These are phyloP conservation scores for Oxygymnocypris stewartii DNA, from an alignment of 2,113 vertebrate species.

Conservation along the genomic window DNA sequence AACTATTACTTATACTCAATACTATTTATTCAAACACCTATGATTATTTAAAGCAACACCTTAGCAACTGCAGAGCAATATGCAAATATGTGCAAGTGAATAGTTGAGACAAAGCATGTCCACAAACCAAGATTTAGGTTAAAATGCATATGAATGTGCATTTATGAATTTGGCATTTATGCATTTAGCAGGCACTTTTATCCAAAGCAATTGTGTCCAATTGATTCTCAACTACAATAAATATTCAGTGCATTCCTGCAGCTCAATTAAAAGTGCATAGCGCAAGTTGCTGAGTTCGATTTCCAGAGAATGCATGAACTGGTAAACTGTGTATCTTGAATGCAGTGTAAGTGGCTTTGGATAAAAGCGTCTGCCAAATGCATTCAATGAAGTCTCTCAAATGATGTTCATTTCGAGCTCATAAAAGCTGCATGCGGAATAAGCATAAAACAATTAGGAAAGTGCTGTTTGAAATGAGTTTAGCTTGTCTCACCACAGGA, in stretches of 20 bases:
- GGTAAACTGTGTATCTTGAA: neutral
- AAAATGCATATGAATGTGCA: no score
- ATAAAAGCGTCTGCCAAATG: neutral
- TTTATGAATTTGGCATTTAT: no score
- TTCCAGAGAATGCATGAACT: neutral
- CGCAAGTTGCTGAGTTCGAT: neutral
- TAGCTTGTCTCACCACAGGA: neutral
- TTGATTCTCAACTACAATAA: neutral
- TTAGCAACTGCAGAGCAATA: no score
- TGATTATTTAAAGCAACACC: no score
- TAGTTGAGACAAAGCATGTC: no score
- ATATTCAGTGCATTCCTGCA: neutral
- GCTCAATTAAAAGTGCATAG: neutral
- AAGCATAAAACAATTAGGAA: neutral
- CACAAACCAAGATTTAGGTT: no score
- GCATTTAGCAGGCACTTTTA: no score
- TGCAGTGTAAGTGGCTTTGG: neutral
- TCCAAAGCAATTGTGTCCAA: no score
- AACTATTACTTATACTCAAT: no score
- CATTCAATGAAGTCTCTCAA: neutral
- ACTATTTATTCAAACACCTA: no score
- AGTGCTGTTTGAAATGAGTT: neutral
- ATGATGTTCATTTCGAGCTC: neutral
- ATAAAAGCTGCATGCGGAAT: neutral
- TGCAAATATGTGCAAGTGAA: no score